Evolutionary conservation across 2,888 invertebrate species (phyloP).

Genomic region (Rhaphigaster nebulosa): DNA sequence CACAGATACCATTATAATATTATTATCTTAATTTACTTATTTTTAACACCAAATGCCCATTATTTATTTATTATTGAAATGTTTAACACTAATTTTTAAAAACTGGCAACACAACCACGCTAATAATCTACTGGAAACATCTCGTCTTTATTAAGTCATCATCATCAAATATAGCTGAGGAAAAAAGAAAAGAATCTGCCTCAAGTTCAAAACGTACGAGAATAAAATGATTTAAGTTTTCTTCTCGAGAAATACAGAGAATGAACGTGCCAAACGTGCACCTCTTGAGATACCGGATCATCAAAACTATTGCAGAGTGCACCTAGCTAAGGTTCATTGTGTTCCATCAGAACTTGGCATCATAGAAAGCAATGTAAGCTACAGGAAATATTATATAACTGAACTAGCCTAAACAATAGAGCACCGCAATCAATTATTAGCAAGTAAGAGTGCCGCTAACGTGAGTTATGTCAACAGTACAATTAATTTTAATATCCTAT

Average conservation of each 20-base stretch:
- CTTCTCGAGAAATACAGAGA: not conserved
- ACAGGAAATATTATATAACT: not conserved
- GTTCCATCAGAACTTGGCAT: not conserved
- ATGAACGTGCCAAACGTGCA: not conserved
- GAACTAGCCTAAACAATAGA: not conserved
- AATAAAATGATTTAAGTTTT: not conserved
- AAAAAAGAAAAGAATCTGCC: not conserved
- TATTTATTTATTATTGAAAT: no score
- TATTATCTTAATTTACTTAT: no score
- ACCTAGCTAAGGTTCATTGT: not conserved
- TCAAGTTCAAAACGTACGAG: not conserved
- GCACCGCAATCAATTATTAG: not conserved
- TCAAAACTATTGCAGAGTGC: not conserved
- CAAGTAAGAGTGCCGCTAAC: not conserved
- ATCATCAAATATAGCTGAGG: not conserved
- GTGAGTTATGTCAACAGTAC: not conserved
- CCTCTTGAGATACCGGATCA: not conserved
- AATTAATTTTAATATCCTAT: not conserved
- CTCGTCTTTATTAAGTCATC: not conserved
- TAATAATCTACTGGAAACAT: not conserved
- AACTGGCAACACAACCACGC: no score
- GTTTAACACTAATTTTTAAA: no score
- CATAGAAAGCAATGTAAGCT: not conserved
- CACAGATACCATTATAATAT: no score
- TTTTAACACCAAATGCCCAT: no score